These are phyloP conservation scores for Corythaeola cristata DNA, from an alignment of 2,113 vertebrate species.

Conservation along the genomic window DNA sequence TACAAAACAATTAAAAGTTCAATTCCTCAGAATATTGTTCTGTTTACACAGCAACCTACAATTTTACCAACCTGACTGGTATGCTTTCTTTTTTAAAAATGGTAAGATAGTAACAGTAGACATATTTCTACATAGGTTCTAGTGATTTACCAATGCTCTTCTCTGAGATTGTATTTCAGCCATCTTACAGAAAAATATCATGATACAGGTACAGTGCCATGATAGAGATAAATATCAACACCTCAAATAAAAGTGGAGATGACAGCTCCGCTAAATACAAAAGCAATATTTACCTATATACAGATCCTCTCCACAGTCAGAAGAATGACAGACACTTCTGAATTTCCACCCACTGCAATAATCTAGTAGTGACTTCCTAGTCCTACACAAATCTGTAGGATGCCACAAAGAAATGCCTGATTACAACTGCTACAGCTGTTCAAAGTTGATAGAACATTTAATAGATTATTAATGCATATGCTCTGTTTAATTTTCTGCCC, in stretches of 20 bases:
- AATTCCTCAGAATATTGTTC: background rate
- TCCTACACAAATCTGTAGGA: background rate
- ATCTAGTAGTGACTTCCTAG: background rate
- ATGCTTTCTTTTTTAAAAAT: background rate
- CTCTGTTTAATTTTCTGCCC: constrained; percentile 61
- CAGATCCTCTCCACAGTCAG: background rate
- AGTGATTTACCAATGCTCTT: background rate
- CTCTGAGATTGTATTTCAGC: background rate
- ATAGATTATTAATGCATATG: constrained; percentile 47
- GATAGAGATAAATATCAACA: background rate
- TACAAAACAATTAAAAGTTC: background rate
- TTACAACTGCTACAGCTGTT: constrained; percentile 28
- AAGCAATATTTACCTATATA: background rate
- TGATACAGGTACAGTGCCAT: background rate
- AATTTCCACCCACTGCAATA: background rate
- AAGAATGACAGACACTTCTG: background rate
- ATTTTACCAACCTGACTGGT: background rate
- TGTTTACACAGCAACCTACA: background rate
- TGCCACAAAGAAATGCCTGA: background rate
- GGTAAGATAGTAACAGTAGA: background rate
- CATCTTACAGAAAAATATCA: background rate
- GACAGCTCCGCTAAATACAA: background rate
- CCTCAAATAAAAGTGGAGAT: background rate
- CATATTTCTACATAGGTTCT: background rate
- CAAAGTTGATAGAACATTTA: constrained; percentile 41